Evolutionary conservation across 2,113 vertebrate species (phyloP).

Genomic region (Dicrurus megarhynchus): DNA sequence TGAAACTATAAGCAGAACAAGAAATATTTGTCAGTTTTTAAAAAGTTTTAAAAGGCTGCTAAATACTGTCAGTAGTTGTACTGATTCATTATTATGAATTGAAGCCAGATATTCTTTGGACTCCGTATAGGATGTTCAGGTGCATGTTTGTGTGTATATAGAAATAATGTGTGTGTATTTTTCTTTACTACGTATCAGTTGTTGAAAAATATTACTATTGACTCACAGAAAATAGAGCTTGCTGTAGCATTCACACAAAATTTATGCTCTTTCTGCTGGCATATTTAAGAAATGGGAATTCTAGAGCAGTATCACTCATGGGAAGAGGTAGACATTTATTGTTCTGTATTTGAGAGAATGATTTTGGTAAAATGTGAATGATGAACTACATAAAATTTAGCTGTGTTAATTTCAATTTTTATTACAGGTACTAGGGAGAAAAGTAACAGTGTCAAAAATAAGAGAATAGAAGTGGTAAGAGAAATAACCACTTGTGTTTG

Average conservation of each 20-base stretch:
- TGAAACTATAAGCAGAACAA: background rate
- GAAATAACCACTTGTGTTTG: background rate
- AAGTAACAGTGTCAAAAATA: background rate
- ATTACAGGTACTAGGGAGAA: background rate
- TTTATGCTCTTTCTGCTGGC: background rate
- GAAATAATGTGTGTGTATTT: background rate
- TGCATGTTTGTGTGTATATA: background rate
- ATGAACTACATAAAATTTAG: background rate
- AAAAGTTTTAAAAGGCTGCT: background rate
- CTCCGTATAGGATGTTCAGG: background rate
- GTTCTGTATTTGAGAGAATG: background rate
- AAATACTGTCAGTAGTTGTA: background rate
- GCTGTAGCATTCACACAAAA: background rate
- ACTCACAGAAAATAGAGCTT: background rate
- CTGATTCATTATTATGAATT: background rate
- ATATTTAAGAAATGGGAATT: background rate
- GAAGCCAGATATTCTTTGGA: background rate
- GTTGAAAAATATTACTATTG: background rate
- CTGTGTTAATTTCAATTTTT: slow-evolving; percentile 24
- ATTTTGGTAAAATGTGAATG: background rate
- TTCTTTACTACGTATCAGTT: background rate
- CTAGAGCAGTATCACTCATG: background rate
- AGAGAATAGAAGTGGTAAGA: background rate
- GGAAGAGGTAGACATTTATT: background rate
- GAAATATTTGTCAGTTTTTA: background rate